These are phyloP conservation scores for Onchidella celtica DNA, from an alignment of 2,888 invertebrate species.

Conservation along the genomic window DNA sequence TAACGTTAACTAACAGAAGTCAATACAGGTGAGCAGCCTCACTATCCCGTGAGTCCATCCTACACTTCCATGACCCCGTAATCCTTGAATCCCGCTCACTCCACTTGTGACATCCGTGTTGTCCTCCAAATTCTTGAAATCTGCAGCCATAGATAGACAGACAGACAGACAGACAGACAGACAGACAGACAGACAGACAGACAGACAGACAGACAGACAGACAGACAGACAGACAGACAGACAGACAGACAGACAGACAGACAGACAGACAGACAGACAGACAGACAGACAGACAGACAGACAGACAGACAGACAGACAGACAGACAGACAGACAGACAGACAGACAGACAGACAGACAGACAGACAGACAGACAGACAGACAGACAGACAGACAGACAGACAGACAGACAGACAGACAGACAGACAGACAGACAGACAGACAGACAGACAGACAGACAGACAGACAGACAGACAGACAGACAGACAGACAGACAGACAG, in stretches of 20 bases:
- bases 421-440: slow-evolving; percentile 40
- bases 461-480: slow-evolving; percentile 44
- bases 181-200: slow-evolving; percentile 9
- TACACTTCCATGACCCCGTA: too few relatives aligned
- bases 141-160: too few relatives aligned
- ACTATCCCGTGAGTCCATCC: too few relatives aligned
- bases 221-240: not conserved
- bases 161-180: slow-evolving; percentile 8
- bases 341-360: slow-evolving; percentile 44
- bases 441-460: slow-evolving; percentile 42
- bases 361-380: slow-evolving; percentile 47
- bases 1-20: too few relatives aligned
- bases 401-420: slow-evolving; percentile 46
- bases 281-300: slow-evolving; percentile 19
- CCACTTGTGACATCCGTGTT: too few relatives aligned
- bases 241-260: too few relatives aligned
- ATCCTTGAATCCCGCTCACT: too few relatives aligned
- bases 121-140: too few relatives aligned
- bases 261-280: not conserved
- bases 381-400: slow-evolving; percentile 38
- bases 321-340: slow-evolving; percentile 38
- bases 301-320: slow-evolving; percentile 33
- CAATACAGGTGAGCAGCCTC: too few relatives aligned
- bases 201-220: not conserved
- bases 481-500: slow-evolving; percentile 12